These are phyloP conservation scores for Chamaedrilus cognettii DNA, from an alignment of 2,888 invertebrate species.

Conservation along the genomic window DNA sequence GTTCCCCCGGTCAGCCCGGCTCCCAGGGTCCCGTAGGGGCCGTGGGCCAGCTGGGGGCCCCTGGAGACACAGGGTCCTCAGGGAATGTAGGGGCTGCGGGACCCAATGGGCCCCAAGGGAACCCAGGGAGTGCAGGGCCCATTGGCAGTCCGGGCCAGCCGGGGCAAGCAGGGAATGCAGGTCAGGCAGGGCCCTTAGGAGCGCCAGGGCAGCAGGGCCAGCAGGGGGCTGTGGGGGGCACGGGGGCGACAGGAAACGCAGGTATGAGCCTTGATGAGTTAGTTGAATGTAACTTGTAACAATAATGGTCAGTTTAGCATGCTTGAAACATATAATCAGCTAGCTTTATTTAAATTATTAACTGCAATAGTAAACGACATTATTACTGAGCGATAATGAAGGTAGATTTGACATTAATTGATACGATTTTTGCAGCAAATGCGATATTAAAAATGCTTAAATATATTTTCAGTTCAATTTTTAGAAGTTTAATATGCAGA, in stretches of 20 bases:
- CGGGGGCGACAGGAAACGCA: slow-evolving; percentile 8
- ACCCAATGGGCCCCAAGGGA: slow-evolving; percentile 17
- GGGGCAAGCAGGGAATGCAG: slow-evolving; percentile 23
- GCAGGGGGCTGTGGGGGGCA: slow-evolving; percentile 27
- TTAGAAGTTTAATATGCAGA: no score
- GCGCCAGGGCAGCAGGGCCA: slow-evolving; percentile 20
- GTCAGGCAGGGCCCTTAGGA: slow-evolving; percentile 18
- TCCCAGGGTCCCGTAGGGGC: neutral
- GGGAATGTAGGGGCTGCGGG: slow-evolving; percentile 24
- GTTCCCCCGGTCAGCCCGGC: neutral
- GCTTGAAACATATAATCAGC: no score
- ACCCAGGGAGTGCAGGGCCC: slow-evolving; percentile 17
- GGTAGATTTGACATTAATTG: no score
- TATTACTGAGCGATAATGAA: no score
- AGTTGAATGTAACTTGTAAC: no score
- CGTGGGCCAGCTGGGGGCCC: slow-evolving; percentile 13
- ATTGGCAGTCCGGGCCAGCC: slow-evolving; percentile 16
- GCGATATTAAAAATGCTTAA: no score
- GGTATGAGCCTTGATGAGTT: no score
- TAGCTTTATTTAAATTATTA: no score
- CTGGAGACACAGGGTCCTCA: slow-evolving; percentile 18
- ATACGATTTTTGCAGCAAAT: no score
- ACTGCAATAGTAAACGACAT: no score
- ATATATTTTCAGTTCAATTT: no score
- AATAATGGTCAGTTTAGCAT: no score